phyloP scores from a whole-genome alignment of 2,113 vertebrate species.

The Motacilla tschutschensis region DNA sequence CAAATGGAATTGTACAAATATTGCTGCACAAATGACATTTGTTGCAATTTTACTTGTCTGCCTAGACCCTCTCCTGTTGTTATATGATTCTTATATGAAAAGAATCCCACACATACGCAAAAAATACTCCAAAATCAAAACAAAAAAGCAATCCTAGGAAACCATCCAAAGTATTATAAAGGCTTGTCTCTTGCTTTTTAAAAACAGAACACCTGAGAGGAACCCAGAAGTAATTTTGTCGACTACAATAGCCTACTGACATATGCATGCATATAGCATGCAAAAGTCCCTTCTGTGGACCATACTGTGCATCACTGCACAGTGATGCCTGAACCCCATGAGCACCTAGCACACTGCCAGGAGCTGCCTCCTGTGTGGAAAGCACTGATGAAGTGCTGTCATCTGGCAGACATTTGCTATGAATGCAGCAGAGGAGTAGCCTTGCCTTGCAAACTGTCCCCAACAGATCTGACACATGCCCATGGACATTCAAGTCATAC shows the following conservation, averaged over 20 bases:
- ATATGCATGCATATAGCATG: fast-evolving
- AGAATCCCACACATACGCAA: background rate
- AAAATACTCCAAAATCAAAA: fast-evolving
- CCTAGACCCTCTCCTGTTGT: background rate
- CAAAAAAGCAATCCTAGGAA: background rate
- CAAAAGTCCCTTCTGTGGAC: background rate
- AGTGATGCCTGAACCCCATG: fast-evolving
- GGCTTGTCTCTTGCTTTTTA: background rate
- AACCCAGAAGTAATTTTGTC: background rate
- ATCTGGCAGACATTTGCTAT: background rate
- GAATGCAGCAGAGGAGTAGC: background rate
- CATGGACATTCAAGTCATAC: fast-evolving
- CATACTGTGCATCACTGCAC: fast-evolving
- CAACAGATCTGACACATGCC: fast-evolving
- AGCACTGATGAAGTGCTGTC: background rate
- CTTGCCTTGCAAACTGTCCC: background rate
- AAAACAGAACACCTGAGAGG: background rate
- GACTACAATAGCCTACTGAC: background rate
- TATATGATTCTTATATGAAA: background rate
- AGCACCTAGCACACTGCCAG: background rate
- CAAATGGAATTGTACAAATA: background rate
- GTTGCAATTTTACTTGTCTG: background rate
- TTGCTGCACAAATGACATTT: background rate
- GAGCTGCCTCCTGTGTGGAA: background rate
- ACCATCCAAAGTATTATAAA: background rate